A percentile compares a stretch with the other conserved stretches of the same genome.
phyloP scores from a whole-genome alignment of 2,888 invertebrate species.

The Patella caerulea region DNA sequence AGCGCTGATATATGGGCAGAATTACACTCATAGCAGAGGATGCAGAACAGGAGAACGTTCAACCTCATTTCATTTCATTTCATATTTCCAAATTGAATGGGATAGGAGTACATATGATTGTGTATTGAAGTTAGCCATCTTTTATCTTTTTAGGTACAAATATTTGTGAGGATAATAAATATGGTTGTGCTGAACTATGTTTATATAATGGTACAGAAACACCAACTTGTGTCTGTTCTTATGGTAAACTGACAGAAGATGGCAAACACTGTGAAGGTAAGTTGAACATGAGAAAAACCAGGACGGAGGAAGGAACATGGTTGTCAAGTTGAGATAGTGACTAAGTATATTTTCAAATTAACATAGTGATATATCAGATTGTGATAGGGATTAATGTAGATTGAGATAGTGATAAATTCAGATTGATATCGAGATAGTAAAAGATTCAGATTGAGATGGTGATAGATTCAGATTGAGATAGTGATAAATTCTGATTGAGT shows the following conservation, averaged over 20 bases:
- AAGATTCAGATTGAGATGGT: too few relatives aligned
- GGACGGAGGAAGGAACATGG: too few relatives aligned
- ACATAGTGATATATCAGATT: too few relatives aligned
- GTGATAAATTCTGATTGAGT: too few relatives aligned
- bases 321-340: too few relatives aligned
- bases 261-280: conserved; percentile 79
- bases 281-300: conserved; percentile 19
- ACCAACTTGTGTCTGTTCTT: conserved; percentile 83
- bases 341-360: too few relatives aligned
- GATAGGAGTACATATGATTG: too few relatives aligned
- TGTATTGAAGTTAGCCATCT: too few relatives aligned
- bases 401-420: too few relatives aligned
- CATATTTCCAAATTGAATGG: neutral
- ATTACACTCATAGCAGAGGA: neutral
- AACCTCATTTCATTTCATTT: neutral
- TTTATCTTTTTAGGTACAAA: conserved; percentile 72
- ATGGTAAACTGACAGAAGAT: conserved; percentile 81
- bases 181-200: conserved; percentile 85
- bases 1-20: neutral
- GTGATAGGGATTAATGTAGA: too few relatives aligned
- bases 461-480: too few relatives aligned
- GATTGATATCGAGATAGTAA: too few relatives aligned
- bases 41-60: neutral
- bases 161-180: conserved; percentile 78
- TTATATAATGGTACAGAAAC: conserved; percentile 77